phyloP scores from a whole-genome alignment of 2,113 vertebrate species.

The Oryctolagus cuniculus region DNA sequence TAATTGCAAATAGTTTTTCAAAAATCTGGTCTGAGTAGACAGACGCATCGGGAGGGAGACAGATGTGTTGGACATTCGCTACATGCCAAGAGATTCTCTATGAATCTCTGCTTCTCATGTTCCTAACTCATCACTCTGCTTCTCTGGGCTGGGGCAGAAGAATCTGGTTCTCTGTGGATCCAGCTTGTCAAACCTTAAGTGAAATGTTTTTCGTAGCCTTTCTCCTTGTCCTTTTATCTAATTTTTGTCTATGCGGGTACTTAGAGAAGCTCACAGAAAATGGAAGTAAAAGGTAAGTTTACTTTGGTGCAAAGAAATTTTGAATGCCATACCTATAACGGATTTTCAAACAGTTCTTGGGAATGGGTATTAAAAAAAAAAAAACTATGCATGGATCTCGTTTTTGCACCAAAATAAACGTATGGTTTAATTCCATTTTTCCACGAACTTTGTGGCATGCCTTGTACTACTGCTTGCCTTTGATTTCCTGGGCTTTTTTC shows the following conservation, averaged over 20 bases:
- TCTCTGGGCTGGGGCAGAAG: background rate
- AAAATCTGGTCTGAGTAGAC: constrained; percentile 9
- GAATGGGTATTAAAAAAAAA: too few species aligned
- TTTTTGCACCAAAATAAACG: too few species aligned
- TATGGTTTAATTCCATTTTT: too few species aligned
- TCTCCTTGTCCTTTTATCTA: background rate
- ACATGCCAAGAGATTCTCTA: background rate
- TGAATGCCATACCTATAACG: too few species aligned
- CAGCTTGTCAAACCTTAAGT: constrained; percentile 12
- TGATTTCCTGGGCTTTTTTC: constrained; percentile 23
- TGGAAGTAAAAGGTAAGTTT: too few species aligned
- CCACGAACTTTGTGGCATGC: too few species aligned
- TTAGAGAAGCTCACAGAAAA: too few species aligned
- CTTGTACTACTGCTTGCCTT: background rate
- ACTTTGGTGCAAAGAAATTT: too few species aligned
- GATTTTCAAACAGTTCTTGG: too few species aligned
- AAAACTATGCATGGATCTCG: too few species aligned
- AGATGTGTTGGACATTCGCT: background rate
- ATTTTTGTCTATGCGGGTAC: background rate
- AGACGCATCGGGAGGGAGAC: background rate
- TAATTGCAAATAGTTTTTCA: constrained; percentile 29
- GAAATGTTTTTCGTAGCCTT: background rate
- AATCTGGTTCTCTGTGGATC: background rate
- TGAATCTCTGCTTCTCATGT: background rate
- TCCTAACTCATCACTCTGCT: background rate